Base-by-base conservation (phyloP, 2,113 vertebrate species). In the Eclectus roratus region DNA sequence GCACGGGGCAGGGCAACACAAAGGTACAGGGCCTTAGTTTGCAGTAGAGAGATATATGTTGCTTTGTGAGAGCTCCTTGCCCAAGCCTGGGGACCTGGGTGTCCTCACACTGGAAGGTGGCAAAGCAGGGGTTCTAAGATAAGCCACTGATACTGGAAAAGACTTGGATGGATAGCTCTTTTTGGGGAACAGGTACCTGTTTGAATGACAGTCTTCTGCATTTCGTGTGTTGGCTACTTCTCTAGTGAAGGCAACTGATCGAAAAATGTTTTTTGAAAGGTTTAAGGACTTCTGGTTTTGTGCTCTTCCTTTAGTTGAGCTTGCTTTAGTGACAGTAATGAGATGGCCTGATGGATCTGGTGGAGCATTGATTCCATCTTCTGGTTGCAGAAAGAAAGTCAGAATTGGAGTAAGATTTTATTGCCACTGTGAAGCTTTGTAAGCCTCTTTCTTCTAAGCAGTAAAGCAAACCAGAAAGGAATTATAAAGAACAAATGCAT, bases 401-500 rank as follows among this genome's bases (percentile, higher is more conserved):
- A 17, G 74, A 53, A n/a, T 7, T 43, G 14, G 21, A 70, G 13
- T 74, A 74, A 85, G 43, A 56, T 77, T 95, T 82, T 70, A 43
- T 50, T 72, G 43, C 52, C 15, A 21, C 55, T 41, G 7, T 35
- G 43, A 88, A 78, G 49, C 50, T 83, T 55, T 71, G 20, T 78
- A 79, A 81, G n/a, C 25, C 8, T 50, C 33, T 33, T 84, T 28
- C n/a, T 94, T 47, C 69, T 49, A 37, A 91, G 63, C 53, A 73
- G 17, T 61, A 84, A 76, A 87, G 74, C 49, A 95, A 72, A 80
- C 56, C 17, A 80, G 93, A 96, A 94, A 85, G 60, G 80, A 94
- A 95, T 90, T 88, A 43, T 14, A 71, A 90, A 95, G 52, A 69
- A 94, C 91, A 97, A 96, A 97, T 50, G 93, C 65, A 88, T 23